These are phyloP conservation scores for Erebia epiphron DNA, from an alignment of 2,888 invertebrate species.

Conservation along the genomic window DNA sequence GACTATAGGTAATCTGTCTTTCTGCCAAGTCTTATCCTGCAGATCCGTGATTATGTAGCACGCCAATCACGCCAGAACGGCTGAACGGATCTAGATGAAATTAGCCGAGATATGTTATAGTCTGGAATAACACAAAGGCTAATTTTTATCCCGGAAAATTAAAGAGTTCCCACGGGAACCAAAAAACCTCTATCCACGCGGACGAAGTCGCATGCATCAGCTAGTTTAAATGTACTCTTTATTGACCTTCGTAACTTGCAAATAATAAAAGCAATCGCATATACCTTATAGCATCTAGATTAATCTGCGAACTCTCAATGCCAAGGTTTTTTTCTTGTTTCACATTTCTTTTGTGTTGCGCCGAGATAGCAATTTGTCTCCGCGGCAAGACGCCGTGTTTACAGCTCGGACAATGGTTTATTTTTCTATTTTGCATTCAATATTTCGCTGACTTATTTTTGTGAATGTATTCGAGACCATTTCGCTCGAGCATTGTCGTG, in stretches of 20 bases:
- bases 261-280: slow-evolving; percentile 25
- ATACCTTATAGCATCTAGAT: slow-evolving; percentile 23
- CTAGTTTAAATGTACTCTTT: not conserved
- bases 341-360: slow-evolving; percentile 33
- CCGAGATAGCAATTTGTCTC: slow-evolving; percentile 36
- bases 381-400: slow-evolving; percentile 22
- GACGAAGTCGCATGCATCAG: too few relatives aligned
- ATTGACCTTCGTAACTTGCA: slow-evolving; percentile 11
- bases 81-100: too few relatives aligned
- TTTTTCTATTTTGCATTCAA: slow-evolving; percentile 29
- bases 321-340: slow-evolving; percentile 27
- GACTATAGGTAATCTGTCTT: too few relatives aligned
- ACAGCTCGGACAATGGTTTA: slow-evolving; percentile 30
- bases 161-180: too few relatives aligned
- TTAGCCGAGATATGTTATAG: too few relatives aligned
- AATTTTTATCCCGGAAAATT: too few relatives aligned
- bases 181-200: too few relatives aligned
- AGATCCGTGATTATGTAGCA: too few relatives aligned
- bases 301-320: slow-evolving; percentile 35
- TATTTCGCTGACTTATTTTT: slow-evolving; percentile 25
- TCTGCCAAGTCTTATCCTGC: too few relatives aligned
- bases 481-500: slow-evolving; percentile 3
- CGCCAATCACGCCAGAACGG: too few relatives aligned
- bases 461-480: slow-evolving; percentile 22
- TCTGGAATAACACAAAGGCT: too few relatives aligned